Percentiles rank a stretch among this genome's conserved stretches.
phyloP scores from a whole-genome alignment of 1,140 invertebrate genomes.

The Heliconius nattereri region DNA sequence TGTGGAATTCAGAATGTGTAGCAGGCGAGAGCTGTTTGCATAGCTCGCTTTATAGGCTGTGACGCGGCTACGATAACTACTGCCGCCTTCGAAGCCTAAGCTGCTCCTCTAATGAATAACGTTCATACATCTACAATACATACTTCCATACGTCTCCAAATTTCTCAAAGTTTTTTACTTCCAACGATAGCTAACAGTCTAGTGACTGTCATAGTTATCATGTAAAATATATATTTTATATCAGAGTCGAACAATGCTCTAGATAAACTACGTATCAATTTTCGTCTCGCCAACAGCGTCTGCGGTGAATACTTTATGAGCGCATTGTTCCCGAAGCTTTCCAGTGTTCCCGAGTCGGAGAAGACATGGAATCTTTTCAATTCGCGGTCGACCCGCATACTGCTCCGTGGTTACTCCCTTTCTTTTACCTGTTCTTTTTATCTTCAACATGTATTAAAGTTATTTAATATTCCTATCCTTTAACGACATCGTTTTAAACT shows the following conservation, averaged over 20 bases:
- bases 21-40: constrained; percentile 67
- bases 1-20: constrained; percentile 67
- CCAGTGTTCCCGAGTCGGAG: constrained; percentile 49
- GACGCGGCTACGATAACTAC: constrained; percentile 64
- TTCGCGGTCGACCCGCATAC: constrained; percentile 77
- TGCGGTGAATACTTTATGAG: constrained; percentile 76
- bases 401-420: constrained; percentile 54
- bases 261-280: constrained; percentile 45
- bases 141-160: constrained; percentile 51
- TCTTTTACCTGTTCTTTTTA: constrained; percentile 57
- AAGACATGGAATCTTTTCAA: constrained; percentile 62
- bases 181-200: background rate
- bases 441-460: constrained; percentile 40
- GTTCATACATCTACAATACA: constrained; percentile 58
- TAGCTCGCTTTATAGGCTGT: constrained; percentile 77
- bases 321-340: constrained; percentile 69
- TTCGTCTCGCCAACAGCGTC: constrained; percentile 48
- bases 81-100: constrained; percentile 42
- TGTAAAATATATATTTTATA: constrained; percentile 13
- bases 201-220: background rate
- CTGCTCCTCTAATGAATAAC: constrained; percentile 65
- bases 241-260: constrained; percentile 31
- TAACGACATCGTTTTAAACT: constrained; percentile 41
- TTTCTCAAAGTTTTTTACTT: background rate
- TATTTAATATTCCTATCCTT: constrained; percentile 39